phyloP scores from a whole-genome alignment of 2,113 vertebrate species.

The Tiliqua scincoides region DNA sequence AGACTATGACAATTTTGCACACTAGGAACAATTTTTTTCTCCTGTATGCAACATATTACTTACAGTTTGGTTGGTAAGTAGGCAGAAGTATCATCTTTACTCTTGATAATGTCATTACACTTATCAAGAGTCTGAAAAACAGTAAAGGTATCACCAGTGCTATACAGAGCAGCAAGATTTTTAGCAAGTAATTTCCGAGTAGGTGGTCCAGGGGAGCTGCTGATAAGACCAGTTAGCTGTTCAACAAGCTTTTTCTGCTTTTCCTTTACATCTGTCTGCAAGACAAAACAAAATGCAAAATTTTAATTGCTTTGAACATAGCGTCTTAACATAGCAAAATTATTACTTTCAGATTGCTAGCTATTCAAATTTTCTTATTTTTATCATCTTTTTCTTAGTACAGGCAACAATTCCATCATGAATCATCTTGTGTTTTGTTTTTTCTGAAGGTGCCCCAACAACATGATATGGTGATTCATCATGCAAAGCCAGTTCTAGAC shows the following conservation, averaged over 20 bases:
- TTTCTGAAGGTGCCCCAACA: neutral
- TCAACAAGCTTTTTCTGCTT: slow-evolving; percentile 99
- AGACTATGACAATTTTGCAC: neutral
- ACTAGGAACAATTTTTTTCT: neutral
- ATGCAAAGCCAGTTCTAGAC: neutral
- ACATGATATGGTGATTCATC: neutral
- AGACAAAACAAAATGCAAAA: slow-evolving; percentile 39
- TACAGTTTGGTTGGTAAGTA: slow-evolving; percentile 97
- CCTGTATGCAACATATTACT: slow-evolving; percentile 60
- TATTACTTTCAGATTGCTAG: neutral
- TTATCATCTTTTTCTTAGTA: neutral
- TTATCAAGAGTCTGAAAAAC: slow-evolving; percentile 98
- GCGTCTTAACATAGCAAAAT: neutral
- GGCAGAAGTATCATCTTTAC: slow-evolving; percentile 94
- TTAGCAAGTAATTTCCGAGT: slow-evolving; percentile 95
- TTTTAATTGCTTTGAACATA: neutral
- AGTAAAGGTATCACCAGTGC: slow-evolving; percentile 96
- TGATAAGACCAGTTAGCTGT: slow-evolving; percentile 94
- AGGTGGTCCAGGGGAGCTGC: slow-evolving; percentile 94
- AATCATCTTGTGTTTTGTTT: neutral
- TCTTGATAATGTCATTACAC: slow-evolving; percentile 98
- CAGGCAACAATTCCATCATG: neutral
- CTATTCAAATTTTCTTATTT: neutral
- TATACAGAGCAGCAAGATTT: slow-evolving; percentile 96
- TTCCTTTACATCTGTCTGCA: slow-evolving; percentile 96